Evolutionary conservation across 2,888 invertebrate genomes (phyloP), one percentile per base, ranked within the genome.

Genomic region (Heliconius ethilla): DNA sequence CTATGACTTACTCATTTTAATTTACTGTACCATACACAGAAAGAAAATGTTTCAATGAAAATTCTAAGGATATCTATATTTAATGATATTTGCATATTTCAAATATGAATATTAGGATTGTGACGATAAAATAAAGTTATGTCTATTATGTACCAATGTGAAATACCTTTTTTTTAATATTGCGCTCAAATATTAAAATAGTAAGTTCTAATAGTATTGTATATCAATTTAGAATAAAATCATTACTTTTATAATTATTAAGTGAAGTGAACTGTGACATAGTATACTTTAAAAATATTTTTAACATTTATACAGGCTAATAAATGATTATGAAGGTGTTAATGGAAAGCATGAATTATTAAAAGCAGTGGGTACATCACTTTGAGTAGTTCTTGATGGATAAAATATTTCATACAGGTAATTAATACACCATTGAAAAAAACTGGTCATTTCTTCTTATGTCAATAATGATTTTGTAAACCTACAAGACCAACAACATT

Each of bases 401-500:
- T 82, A 86, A 78, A 90, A 79, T 81, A 86, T 79, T 85, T 84
- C 83, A 80, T 84, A 81, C 76, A 91, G 74, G 84, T 84, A 89
- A 86, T 89, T 84, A 85, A 85, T 86, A 83, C 86, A 88, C 89
- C 89, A 89, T 84, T 88, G 85, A 83, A 89, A 81, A 79, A 83
- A 77, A 87, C 85, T 85, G 83, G 82, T 88, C 92, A 92, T 93
- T 86, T 87, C 83, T 81, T 80, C 73, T 75, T 67, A 82, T 75
- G 70, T 78, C 62, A 33, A 45, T 62, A 45, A 62, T 65, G 67
- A 59, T 78, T 74, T 70, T 70, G 40, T 66, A 75, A 22, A 73
- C 63, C 76, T 78, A 78, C 55, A 80, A 77, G 40, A 37, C 11
- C 67, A 40, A 37, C 40, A 67, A 67, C 11, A 13, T 25, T n/a